Base-by-base conservation (phyloP, 64 coral and sea anemone species). In the Acropora tenuis region DNA sequence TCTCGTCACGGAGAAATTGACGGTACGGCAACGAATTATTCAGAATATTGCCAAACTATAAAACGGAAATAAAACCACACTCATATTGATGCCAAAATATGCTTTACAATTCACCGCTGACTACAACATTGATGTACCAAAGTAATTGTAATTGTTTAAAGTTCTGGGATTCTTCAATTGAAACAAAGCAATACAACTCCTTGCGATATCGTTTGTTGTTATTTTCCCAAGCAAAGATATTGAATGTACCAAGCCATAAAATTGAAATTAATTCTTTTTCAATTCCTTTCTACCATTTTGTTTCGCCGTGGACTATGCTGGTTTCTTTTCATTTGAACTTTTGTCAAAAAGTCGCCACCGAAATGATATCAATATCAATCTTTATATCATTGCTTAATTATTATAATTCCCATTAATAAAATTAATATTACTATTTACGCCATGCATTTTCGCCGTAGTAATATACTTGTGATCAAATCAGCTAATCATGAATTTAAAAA, bases 121-220 rank as follows among this genome's bases (percentile, higher is more conserved):
- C 75, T 18, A 48, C 43, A 46, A 78, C 49, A 78, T 78, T 78
- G 75, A 78, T 78, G 75, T 78, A 78, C 75, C 75, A 78, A 78
- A 48, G 75, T 78, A 78, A 78, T 48, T 78, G 45, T 78, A 78
- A 48, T 78, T 78, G 75, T 78, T 75, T 17, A n/a, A 78, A 78
- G 75, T 78, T 42, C 43, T 78, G 44, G 16, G 4, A 78, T 78
- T 78, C 45, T 78, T 78, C 43, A 12, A 1, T 18, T 78, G 45
- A 15, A 78, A 47, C 11, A 48, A 13, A 18, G 46, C 13, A 78
- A 48, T 78, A 78, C n/a, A 78, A 13, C 10, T 48, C 16, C 18
- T 1, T 5, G 6, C 45, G 11, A 48, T 47, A 47, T 78, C 75
- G 75, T 18, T 78, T 78, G 44, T 49, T 48, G 75, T 78, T 49